Base-by-base conservation (phyloP, 2,113 vertebrate species). In the Erinaceus europaeus region DNA sequence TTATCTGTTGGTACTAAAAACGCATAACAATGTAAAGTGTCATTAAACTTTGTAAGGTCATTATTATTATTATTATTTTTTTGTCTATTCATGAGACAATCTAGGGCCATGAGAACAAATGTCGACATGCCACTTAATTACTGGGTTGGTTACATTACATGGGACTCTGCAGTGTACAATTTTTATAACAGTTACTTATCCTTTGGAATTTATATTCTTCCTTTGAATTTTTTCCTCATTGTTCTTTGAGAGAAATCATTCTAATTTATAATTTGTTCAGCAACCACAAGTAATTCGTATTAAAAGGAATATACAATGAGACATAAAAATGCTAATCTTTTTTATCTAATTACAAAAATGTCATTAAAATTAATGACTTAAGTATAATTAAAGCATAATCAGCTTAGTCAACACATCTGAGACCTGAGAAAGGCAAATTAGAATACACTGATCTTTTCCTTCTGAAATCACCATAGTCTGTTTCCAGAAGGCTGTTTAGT, bases 361-460 rank as follows among this genome's bases (percentile, higher is more conserved):
- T 94, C 65, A 46, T 96, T 94, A 83, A 94, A 92, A 94, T 91
- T 92, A 82, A 92, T 88, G 87, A 75, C 82, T 90, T 61, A 84
- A 61, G 17, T 89, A 76, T 94, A 90, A 94, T 92, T 91, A 89
- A 93, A 75, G 87, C 40, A 68, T 64, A 95, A 71, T 14, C 59
- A 90, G 44, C 55, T 36, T 52, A 48, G 21, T 78, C 84, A 74
- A 85, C 78, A 78, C 78, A 86, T 84, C 53, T 62, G 76, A 88
- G 86, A 85, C 62, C 57, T 15, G 46, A 44, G 42, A 38, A 87
- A 79, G 42, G 48, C 83, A 81, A 69, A 74, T 86, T 72, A 85
- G 34, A 75, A 46, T n/a, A 20, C 1, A 34, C 4, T 87, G 42
- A 4, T 14, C 25, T 55, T 85, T 90, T 89, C 82, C 34, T 89